These are phyloP conservation scores for Archips xylosteana DNA, from an alignment of 2,888 invertebrate genomes.

Conservation along the genomic window DNA sequence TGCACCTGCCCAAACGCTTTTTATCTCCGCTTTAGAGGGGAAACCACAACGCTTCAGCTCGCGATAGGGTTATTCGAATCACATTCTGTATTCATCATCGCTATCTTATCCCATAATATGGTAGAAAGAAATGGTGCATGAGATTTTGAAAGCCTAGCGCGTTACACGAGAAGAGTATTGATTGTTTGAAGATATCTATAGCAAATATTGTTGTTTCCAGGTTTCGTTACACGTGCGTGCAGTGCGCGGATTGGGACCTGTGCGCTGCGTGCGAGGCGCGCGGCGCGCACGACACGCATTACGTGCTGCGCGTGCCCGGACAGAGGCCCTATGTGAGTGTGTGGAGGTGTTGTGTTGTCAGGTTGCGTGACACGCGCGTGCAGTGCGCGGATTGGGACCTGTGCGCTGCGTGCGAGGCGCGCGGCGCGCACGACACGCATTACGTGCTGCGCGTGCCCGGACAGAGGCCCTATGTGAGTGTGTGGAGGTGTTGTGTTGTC, in stretches of 20 bases:
- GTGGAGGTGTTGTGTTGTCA: neutral
- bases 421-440: conserved; percentile 11
- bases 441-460: conserved; percentile 21
- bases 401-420: conserved; percentile 40
- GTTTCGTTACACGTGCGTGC: conserved; percentile 44
- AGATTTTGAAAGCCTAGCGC: no score
- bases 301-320: conserved; percentile 19
- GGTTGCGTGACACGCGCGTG: neutral
- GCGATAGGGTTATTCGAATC: no score
- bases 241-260: conserved; percentile 42
- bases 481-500: neutral
- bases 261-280: conserved; percentile 40
- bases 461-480: conserved; percentile 3
- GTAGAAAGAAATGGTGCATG: no score
- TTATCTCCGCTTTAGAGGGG: no score
- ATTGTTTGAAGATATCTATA: no score
- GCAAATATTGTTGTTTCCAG: conserved; percentile 11
- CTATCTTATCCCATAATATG: no score
- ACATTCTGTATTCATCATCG: no score
- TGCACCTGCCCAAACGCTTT: no score
- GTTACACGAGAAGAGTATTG: no score
- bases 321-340: conserved; percentile 5
- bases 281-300: conserved; percentile 11
- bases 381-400: conserved; percentile 41
- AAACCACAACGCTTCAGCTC: no score